Evolutionary conservation across 2,888 invertebrate genomes (phyloP).

Genomic region (Heliconius aoede): DNA sequence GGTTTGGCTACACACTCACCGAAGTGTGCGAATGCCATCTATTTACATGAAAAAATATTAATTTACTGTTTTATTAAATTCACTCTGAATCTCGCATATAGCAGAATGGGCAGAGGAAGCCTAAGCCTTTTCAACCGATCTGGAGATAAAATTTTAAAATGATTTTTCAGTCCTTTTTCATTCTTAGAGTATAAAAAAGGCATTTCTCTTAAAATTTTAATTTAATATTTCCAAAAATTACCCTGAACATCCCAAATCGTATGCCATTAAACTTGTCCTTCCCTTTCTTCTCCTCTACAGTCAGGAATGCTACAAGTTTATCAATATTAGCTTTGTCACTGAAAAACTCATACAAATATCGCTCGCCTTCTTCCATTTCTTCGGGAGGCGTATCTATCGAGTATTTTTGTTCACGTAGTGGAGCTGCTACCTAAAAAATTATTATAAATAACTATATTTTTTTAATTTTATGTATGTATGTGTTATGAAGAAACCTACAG

Average conservation of each 20-base stretch:
- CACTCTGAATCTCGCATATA: neutral
- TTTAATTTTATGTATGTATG: neutral
- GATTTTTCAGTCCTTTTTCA: too few species aligned
- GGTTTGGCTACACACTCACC: slow-evolving; percentile 86
- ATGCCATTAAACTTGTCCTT: slow-evolving; percentile 90
- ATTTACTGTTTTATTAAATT: neutral
- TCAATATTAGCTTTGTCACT: slow-evolving; percentile 86
- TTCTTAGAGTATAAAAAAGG: too few species aligned
- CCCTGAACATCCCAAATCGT: slow-evolving; percentile 89
- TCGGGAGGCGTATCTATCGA: slow-evolving; percentile 78
- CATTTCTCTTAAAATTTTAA: too few species aligned
- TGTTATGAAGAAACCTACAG: too few species aligned
- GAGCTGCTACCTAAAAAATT: slow-evolving; percentile 85
- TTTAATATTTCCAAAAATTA: slow-evolving; percentile 57
- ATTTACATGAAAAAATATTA: slow-evolving; percentile 26
- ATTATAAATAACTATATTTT: neutral
- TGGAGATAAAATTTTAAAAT: too few species aligned
- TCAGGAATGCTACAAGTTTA: slow-evolving; percentile 87
- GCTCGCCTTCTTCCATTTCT: slow-evolving; percentile 86
- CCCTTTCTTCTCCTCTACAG: slow-evolving; percentile 94
- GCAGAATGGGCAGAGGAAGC: neutral
- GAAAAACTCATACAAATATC: slow-evolving; percentile 87
- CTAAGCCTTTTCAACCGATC: too few species aligned
- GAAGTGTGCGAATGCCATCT: slow-evolving; percentile 90
- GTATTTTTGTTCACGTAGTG: slow-evolving; percentile 85